Evolutionary conservation across 1,140 invertebrate genomes (phyloP).

Genomic region (Apis mellifera): DNA sequence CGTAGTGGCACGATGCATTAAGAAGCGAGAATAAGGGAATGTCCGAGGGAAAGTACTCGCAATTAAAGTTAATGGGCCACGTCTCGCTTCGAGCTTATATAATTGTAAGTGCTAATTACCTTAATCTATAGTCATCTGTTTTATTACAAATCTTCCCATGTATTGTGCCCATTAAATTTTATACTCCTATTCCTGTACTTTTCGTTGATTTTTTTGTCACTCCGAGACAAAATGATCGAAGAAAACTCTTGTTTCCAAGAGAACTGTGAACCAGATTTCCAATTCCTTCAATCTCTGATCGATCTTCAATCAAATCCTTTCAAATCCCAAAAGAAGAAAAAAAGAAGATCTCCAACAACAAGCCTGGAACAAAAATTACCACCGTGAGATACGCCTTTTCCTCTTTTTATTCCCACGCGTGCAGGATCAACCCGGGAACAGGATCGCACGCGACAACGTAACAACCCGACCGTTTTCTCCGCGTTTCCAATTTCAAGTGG

Average conservation of each 20-base stretch:
- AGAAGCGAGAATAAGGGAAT: slow-evolving; percentile 14
- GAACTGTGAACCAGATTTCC: too few relatives aligned
- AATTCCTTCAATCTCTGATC: too few relatives aligned
- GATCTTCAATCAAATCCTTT: not conserved
- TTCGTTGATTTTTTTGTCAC: too few relatives aligned
- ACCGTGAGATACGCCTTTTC: not conserved
- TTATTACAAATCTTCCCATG: not conserved
- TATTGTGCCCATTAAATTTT: not conserved
- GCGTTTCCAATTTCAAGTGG: slow-evolving; percentile 43
- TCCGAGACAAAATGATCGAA: too few relatives aligned
- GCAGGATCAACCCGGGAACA: slow-evolving; percentile 1
- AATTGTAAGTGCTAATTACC: slow-evolving; percentile 35
- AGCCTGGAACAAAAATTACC: not conserved
- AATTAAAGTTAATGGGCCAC: slow-evolving; percentile 30
- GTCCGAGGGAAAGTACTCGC: slow-evolving; percentile 20
- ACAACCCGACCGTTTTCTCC: not conserved
- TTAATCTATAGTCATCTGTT: not conserved
- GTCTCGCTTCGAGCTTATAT: slow-evolving; percentile 16
- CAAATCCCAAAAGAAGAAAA: not conserved
- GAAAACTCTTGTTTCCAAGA: too few relatives aligned
- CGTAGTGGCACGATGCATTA: not conserved
- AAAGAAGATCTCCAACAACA: not conserved
- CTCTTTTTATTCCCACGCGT: not conserved
- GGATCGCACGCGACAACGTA: not conserved
- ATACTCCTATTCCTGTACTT: too few relatives aligned